phyloP scores from a whole-genome alignment of 2,113 vertebrate genomes.

The Datnioides undecimradiatus region DNA sequence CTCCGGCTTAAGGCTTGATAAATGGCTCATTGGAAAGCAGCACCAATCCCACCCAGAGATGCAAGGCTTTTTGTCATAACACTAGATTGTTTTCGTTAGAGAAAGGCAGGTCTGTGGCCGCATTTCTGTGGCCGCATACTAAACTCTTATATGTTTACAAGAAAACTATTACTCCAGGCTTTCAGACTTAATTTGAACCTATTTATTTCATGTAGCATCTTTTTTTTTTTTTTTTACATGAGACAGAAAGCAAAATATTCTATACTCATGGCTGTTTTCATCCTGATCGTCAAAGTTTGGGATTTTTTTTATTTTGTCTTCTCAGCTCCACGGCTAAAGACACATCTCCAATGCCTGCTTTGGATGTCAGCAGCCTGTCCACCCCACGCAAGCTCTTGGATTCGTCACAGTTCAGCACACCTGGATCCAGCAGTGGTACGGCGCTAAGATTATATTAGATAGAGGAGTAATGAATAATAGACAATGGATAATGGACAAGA shows the following conservation, averaged over 20 bases:
- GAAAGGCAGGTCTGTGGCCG: conserved; percentile 20
- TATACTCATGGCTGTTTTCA: background rate
- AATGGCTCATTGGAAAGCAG: conserved; percentile 79
- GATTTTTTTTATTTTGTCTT: conserved; percentile 16
- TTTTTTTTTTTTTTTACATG: background rate
- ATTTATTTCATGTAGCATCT: background rate
- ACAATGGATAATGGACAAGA: background rate
- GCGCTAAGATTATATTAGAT: conserved; percentile 6
- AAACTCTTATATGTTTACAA: conserved; percentile 26
- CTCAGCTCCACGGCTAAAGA: conserved; percentile 89
- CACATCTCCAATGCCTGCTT: conserved; percentile 83
- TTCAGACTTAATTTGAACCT: background rate
- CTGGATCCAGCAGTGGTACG: conserved; percentile 87
- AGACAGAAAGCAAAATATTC: background rate
- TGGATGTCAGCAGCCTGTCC: conserved; percentile 92
- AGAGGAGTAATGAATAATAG: background rate
- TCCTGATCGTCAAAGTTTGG: background rate
- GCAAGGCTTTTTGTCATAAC: conserved; percentile 42
- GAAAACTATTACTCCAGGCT: conserved; percentile 5
- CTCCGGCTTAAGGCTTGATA: conserved; percentile 69
- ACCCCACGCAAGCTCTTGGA: conserved; percentile 94
- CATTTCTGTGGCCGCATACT: conserved; percentile 33
- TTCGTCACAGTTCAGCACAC: conserved; percentile 88
- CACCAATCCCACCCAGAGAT: conserved; percentile 51
- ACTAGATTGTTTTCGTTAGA: conserved; percentile 63